phyloP scores from a whole-genome alignment of 2,888 invertebrate species.

The Hirtodrosophila confusa region DNA sequence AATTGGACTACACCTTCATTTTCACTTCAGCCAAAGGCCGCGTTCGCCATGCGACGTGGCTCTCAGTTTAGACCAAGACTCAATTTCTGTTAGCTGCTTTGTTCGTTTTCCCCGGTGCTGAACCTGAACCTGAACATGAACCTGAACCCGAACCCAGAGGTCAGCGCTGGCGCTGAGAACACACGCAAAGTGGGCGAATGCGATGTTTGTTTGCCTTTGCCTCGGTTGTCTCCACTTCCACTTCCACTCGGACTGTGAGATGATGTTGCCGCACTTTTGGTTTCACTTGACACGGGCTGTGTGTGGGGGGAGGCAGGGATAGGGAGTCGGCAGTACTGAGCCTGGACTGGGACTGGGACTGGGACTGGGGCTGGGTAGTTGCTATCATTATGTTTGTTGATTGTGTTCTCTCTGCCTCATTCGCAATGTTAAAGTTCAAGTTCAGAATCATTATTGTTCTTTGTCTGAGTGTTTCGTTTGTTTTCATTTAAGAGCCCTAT shows the following conservation, averaged over 20 bases:
- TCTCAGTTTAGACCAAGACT: constrained; percentile 27
- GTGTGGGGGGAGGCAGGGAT: constrained; percentile 3
- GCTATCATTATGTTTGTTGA: constrained; percentile 53
- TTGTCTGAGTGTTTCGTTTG: constrained; percentile 4
- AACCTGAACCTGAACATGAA: constrained; percentile 12
- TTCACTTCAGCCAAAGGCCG: constrained; percentile 68
- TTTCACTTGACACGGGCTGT: constrained; percentile 65
- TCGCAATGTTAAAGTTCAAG: constrained; percentile 71
- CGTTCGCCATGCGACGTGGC: constrained; percentile 11
- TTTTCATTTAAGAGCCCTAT: constrained; percentile 13
- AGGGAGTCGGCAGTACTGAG: not conserved
- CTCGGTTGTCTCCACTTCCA: constrained; percentile 3
- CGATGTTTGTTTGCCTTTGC: constrained; percentile 54
- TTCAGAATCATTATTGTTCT: constrained; percentile 68
- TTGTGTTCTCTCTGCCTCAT: constrained; percentile 32
- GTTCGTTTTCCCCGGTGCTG: constrained; percentile 6
- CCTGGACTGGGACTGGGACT: constrained; percentile 18
- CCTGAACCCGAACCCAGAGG: constrained; percentile 57
- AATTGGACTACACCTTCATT: constrained; percentile 82
- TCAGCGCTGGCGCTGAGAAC: constrained; percentile 72
- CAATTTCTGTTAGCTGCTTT: constrained; percentile 36
- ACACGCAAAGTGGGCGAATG: constrained; percentile 75
- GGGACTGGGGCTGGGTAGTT: constrained; percentile 18
- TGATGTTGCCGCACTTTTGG: constrained; percentile 65
- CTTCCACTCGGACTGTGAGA: not conserved